Percentiles rank a stretch among this genome's conserved stretches.
phyloP scores from a whole-genome alignment of 2,113 vertebrate species.

The Seriola aureovittata region DNA sequence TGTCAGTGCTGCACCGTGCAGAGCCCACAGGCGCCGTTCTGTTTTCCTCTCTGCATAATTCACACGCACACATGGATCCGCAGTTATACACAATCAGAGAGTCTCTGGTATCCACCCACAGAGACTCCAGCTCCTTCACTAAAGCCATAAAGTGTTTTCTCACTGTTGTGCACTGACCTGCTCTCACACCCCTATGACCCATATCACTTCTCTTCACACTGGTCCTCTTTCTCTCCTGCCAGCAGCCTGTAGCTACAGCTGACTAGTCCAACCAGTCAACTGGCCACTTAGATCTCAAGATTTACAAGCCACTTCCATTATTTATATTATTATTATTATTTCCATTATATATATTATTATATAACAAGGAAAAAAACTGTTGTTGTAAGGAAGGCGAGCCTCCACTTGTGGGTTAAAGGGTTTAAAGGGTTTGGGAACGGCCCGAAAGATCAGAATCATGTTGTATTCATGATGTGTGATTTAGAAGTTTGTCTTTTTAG shows the following conservation, averaged over 20 bases:
- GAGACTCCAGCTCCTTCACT: slow-evolving; percentile 22
- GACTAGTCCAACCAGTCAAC: slow-evolving; percentile 36
- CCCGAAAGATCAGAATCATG: slow-evolving; percentile 18
- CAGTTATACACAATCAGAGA: not conserved
- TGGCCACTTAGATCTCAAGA: slow-evolving; percentile 26
- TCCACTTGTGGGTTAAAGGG: not conserved
- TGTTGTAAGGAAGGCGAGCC: slow-evolving; percentile 34
- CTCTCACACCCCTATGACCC: slow-evolving; percentile 59
- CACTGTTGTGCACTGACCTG: slow-evolving; percentile 50
- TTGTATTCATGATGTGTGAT: slow-evolving; percentile 15
- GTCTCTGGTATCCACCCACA: slow-evolving; percentile 45
- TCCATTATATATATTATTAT: no score
- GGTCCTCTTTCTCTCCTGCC: slow-evolving; percentile 26
- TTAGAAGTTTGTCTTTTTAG: not conserved
- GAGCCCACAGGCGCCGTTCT: slow-evolving; percentile 59
- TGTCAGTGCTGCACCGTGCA: slow-evolving; percentile 53
- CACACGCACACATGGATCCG: slow-evolving; percentile 43
- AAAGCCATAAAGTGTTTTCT: slow-evolving; percentile 42
- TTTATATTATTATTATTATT: not conserved
- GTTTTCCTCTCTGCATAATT: slow-evolving; percentile 39
- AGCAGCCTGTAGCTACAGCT: slow-evolving; percentile 24
- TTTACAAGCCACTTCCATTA: slow-evolving; percentile 38
- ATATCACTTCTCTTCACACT: slow-evolving; percentile 40
- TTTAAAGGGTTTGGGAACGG: slow-evolving; percentile 21
- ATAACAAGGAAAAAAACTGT: slow-evolving; percentile 14